Conservation (phyloP, 2,113 vertebrate species). For the Nibea albiflora region DNA sequence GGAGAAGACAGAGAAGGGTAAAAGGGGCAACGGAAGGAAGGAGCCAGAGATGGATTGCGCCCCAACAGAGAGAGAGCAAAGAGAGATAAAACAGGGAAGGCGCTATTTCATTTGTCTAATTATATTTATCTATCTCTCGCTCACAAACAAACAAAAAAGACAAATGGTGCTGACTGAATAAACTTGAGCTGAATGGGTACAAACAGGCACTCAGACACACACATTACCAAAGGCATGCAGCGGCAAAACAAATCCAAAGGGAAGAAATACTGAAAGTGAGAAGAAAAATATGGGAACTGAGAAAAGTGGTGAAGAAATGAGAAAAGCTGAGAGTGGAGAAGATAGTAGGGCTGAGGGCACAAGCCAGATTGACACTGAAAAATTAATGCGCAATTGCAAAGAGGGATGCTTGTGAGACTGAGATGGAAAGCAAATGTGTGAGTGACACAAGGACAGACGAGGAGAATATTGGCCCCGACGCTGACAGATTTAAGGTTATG, state of each 20-base stretch:
- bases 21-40: slow-evolving; percentile 59
- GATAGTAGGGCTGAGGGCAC: slow-evolving; percentile 73
- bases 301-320: slow-evolving; percentile 63
- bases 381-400: slow-evolving; percentile 83
- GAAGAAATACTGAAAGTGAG: slow-evolving; percentile 11
- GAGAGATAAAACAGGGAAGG: slow-evolving; percentile 72
- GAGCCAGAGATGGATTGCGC: slow-evolving; percentile 73
- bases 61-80: slow-evolving; percentile 64
- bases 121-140: slow-evolving; percentile 80
- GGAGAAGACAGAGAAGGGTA: slow-evolving; percentile 66
- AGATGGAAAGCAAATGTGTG: slow-evolving; percentile 64
- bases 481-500: slow-evolving; percentile 81
- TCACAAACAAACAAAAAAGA: slow-evolving; percentile 80
- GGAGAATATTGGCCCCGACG: slow-evolving; percentile 64
- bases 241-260: slow-evolving; percentile 50
- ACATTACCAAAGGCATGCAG: slow-evolving; percentile 56
- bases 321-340: slow-evolving; percentile 56
- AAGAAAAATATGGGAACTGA: slow-evolving; percentile 51
- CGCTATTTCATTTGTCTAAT: slow-evolving; percentile 83
- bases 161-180: slow-evolving; percentile 68
- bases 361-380: slow-evolving; percentile 86
- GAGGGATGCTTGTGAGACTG: slow-evolving; percentile 50
- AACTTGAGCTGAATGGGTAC: slow-evolving; percentile 51
- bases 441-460: slow-evolving; percentile 68
- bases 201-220: slow-evolving; percentile 46